Evolutionary conservation across 1,140 invertebrate genomes (phyloP), one percentile per base, ranked within the genome.

Genomic region (Hydropsyche tenuis): DNA sequence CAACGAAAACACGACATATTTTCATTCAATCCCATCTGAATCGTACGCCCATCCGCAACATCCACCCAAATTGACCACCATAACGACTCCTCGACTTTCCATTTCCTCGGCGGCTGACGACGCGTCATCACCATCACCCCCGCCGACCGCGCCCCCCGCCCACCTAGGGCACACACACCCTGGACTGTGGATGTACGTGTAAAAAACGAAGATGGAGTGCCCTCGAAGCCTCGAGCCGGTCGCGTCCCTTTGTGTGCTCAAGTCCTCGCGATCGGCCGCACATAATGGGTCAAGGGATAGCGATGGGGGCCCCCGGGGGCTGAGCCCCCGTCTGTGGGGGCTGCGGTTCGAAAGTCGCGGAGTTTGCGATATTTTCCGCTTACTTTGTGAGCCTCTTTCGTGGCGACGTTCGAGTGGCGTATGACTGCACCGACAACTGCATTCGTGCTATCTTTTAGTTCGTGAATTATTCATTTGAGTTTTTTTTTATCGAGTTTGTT

Each of bases 311-410:
- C 16, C 48, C 60, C 56, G 66, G 53, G 75, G 63, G 72, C 2
- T 14, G 43, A 25, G 20, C 46, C 64, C 63, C 56, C 16, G 4
- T 56, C 16, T 23, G 46, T 51, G 6, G 6, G 46, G 46, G n/a
- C 46, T 7, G 46, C 7, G 30, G 18, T 7, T 23, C 5, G 27
- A 76, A 77, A 74, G 25, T 42, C 69, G 53, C 43, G 51, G 72
- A 62, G 73, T 74, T 45, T 69, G 75, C 75, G 65, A 74, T 74
- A 73, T 77, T 77, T 71, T 72, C 56, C 75, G 75, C 75, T 77
- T 69, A 77, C 75, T 77, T 73, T 73, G 63, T 73, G 46, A 62
- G 48, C 1, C 48, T 63, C 20, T 63, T 53, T 53, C 51, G 11
- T 7, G 18, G 51, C 7, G 51, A 3, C 51, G 20, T 23, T 60